These are phyloP conservation scores for Zygogramma bicolorata DNA, from an alignment of 2,888 invertebrate genomes.

Conservation along the genomic window DNA sequence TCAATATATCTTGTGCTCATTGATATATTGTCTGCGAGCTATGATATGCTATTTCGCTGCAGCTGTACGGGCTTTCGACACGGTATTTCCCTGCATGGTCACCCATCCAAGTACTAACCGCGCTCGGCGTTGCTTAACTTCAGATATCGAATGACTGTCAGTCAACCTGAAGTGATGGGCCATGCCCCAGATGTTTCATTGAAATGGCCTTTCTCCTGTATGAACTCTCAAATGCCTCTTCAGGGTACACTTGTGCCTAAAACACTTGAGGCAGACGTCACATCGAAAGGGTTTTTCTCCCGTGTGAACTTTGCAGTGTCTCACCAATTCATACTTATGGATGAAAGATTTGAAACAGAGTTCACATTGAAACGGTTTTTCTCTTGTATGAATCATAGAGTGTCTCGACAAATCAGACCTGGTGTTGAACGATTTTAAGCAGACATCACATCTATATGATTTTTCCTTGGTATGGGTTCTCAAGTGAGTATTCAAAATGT, in stretches of 20 bases:
- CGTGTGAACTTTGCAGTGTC: neutral
- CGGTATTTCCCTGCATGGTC: too few species aligned
- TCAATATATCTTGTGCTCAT: too few species aligned
- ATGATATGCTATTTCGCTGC: too few species aligned
- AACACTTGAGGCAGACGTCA: neutral
- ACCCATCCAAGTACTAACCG: too few species aligned
- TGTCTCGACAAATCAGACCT: neutral
- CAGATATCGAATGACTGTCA: too few species aligned
- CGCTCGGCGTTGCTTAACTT: too few species aligned
- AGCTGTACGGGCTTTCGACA: too few species aligned
- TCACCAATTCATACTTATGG: neutral
- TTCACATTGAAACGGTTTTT: neutral
- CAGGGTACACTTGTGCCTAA: neutral
- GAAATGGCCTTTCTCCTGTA: neutral
- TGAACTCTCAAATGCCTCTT: neutral
- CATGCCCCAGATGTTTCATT: neutral
- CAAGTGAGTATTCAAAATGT: neutral
- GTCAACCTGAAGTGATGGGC: too few species aligned
- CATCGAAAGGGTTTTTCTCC: neutral
- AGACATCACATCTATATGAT: neutral
- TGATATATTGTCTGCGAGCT: too few species aligned
- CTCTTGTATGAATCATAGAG: neutral
- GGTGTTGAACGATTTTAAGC: neutral
- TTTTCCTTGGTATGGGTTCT: neutral
- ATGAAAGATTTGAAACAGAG: neutral